These are phyloP conservation scores for Ptiloglossa arizonensis DNA, from an alignment of 1,140 invertebrate species.

Conservation along the genomic window DNA sequence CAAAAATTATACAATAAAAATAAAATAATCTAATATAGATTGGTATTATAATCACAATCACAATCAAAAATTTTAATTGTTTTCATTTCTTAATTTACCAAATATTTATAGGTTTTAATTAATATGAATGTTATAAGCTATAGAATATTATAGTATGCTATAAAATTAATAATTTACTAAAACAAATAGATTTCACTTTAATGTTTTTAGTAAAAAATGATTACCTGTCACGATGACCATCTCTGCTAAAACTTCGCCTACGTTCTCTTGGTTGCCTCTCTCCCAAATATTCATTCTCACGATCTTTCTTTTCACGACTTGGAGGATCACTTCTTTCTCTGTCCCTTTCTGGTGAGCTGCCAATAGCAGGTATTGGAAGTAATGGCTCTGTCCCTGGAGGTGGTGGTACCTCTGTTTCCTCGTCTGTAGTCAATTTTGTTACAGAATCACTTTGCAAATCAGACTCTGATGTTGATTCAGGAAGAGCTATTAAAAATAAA, in stretches of 20 bases:
- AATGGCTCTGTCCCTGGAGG: constrained; percentile 80
- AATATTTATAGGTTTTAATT: background rate
- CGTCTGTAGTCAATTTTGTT: constrained; percentile 70
- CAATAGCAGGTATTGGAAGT: constrained; percentile 75
- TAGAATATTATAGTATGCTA: no score
- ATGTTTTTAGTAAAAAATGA: background rate
- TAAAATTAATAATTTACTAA: background rate
- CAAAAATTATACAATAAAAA: constrained; percentile 23
- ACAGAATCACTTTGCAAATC: constrained; percentile 69
- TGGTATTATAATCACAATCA: background rate
- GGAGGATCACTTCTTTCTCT: constrained; percentile 59
- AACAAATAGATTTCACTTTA: background rate
- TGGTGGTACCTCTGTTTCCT: constrained; percentile 78
- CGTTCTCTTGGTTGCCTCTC: constrained; percentile 76
- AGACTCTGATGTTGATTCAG: constrained; percentile 69
- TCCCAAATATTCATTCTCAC: constrained; percentile 70
- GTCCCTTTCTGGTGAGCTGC: constrained; percentile 68
- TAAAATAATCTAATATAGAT: background rate
- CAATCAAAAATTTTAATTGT: no score
- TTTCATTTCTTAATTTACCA: no score
- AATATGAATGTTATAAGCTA: no score
- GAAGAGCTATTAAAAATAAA: constrained; percentile 61
- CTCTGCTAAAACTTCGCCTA: constrained; percentile 77
- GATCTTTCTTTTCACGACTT: constrained; percentile 70
- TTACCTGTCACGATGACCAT: constrained; percentile 78